These are phyloP conservation scores for Dicerorhinus sumatrensis DNA, from an alignment of 2,113 vertebrate species.

Conservation along the genomic window DNA sequence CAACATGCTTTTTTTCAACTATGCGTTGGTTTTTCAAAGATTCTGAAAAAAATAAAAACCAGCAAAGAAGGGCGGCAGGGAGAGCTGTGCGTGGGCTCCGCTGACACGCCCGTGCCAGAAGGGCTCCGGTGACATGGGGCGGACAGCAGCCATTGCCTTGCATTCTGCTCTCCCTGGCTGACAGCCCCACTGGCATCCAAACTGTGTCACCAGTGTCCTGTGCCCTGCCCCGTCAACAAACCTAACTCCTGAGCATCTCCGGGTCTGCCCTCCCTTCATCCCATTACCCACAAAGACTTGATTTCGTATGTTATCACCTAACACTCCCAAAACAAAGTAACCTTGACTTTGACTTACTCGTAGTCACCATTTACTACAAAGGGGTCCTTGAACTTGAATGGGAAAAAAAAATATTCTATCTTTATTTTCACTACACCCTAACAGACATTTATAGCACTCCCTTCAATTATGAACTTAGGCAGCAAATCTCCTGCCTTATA, in stretches of 20 bases:
- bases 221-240: rapidly evolving
- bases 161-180: background rate
- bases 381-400: background rate
- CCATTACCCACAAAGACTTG: background rate
- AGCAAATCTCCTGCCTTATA: too few species aligned
- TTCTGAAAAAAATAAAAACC: too few species aligned
- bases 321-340: background rate
- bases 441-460: background rate
- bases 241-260: too few species aligned
- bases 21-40: background rate
- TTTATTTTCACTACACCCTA: background rate
- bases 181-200: rapidly evolving
- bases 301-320: background rate
- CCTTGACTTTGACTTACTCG: too few species aligned
- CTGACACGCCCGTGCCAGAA: rapidly evolving
- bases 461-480: background rate
- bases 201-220: rapidly evolving
- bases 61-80: background rate
- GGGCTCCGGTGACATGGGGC: rapidly evolving
- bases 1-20: too few species aligned
- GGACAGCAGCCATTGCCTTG: rapidly evolving
- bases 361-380: background rate
- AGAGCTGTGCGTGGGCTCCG: background rate
- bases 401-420: background rate
- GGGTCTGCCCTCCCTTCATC: background rate